Evolutionary conservation across 2,888 invertebrate species (phyloP), one percentile per base, ranked within the genome.

Genomic region (Deroplatys truncata): DNA sequence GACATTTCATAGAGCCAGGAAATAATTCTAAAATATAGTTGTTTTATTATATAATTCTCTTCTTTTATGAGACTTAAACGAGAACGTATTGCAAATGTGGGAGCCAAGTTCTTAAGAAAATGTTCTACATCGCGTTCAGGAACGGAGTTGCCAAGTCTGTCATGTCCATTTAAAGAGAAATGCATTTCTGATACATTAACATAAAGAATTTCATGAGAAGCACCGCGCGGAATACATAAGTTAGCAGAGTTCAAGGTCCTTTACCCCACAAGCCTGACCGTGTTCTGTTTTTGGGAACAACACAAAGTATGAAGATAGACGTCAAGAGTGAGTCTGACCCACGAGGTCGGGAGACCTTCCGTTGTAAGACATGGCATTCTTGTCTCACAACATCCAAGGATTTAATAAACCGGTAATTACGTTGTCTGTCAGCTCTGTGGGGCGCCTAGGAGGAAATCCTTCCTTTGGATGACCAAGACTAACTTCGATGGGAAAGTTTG

Each of bases 381-480:
- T 43, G 43, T 20, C 72, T 56, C 20, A n/a, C 56, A 28, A n/a
- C 82, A 35, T 35, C 82, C 88, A 84, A 88, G 88, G 86, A 90
- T 90, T 90, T 88, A 88, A 90, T 86, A 88, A 88, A 72, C 86
- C 88, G 84, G 84, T 90, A 90, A 90, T 90, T 90, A 90, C 82
- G 85, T 88, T 89, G 89, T 89, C 89, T 89, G 15, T 35, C 82
- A 88, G 35, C 84, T 84, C 88, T 28, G 84, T 28, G 28, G 88
- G 89, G 89, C 84, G 85, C 28, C 87, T 72, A 72, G 25, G 82
- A 85, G 49, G 49, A 85, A 84, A 84, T 84, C 56, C 56, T 72
- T 72, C 56, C 56, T 72, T 25, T 72, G 15, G 25, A 72, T 72
- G 56, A 72, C 20, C 56, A 72, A 25, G 56, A 20, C 56, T 72